Conservation (phyloP, 1,140 invertebrate genomes). For the Ladona fulva region DNA sequence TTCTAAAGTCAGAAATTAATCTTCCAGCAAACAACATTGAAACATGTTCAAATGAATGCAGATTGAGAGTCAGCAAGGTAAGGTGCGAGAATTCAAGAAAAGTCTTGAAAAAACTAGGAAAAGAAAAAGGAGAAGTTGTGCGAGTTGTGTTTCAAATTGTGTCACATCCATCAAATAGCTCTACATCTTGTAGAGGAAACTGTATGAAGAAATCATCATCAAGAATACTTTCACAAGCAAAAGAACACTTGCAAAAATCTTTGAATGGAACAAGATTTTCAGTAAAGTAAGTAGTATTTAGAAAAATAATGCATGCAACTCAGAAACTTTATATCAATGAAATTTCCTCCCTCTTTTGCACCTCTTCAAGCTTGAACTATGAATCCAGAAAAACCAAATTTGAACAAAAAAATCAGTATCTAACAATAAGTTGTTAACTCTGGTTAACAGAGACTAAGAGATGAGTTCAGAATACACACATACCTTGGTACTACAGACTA, state of each 20-base stretch:
- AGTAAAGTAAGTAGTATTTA: not conserved
- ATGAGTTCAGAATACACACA: no score
- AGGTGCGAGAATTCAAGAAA: not conserved
- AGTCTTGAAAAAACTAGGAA: not conserved
- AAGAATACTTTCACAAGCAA: not conserved
- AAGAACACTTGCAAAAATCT: not conserved
- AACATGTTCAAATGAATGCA: not conserved
- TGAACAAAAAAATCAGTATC: no score
- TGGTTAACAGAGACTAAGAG: no score
- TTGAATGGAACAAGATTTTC: not conserved
- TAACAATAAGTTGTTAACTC: no score
- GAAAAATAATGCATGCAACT: no score
- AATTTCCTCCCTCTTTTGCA: no score
- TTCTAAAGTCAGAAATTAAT: not conserved
- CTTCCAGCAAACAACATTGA: not conserved
- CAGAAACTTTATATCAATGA: no score
- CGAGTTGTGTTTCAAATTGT: not conserved
- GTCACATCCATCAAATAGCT: not conserved
- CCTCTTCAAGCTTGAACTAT: no score
- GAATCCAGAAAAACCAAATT: no score
- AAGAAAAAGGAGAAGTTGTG: not conserved
- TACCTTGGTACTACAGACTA: no score
- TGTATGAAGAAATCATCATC: not conserved
- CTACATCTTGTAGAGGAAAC: not conserved
- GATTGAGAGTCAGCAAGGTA: not conserved